Evolutionary conservation across 2,888 invertebrate genomes (phyloP).

Genomic region (Spialia ferax): DNA sequence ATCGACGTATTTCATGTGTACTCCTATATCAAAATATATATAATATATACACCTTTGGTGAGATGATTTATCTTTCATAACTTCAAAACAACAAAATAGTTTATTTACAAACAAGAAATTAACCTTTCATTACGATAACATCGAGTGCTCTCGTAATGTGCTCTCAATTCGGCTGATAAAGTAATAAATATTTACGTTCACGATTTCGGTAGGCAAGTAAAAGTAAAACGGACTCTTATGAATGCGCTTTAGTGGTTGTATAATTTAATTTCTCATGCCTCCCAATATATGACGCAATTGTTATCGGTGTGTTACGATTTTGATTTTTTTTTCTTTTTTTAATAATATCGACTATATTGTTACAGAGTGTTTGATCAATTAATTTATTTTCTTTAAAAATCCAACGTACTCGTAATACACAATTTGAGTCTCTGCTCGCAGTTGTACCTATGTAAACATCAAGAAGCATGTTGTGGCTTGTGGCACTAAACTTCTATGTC

Average conservation of each 20-base stretch:
- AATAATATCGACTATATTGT: background rate
- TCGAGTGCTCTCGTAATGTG: constrained; percentile 11
- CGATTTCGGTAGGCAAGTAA: background rate
- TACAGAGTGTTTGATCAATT: no score
- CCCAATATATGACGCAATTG: background rate
- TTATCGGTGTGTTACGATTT: background rate
- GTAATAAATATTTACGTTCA: constrained; percentile 21
- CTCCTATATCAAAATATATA: background rate
- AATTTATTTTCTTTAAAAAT: no score
- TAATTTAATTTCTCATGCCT: constrained; percentile 5
- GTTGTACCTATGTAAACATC: background rate
- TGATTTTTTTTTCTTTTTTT: background rate
- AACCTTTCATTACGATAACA: constrained; percentile 10
- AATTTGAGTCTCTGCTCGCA: no score
- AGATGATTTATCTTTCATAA: background rate
- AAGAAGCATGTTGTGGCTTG: background rate
- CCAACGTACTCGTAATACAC: no score
- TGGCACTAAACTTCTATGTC: background rate
- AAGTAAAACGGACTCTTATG: background rate
- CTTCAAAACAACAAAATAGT: background rate
- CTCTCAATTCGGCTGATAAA: constrained; percentile 12
- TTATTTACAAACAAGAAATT: constrained; percentile 17
- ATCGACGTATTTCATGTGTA: no score
- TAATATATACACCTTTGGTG: background rate
- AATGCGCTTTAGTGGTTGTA: background rate